Percentiles rank a stretch among this genome's conserved stretches.
Conservation (phyloP, 1,140 invertebrate genomes). For the Cherax destructor region DNA sequence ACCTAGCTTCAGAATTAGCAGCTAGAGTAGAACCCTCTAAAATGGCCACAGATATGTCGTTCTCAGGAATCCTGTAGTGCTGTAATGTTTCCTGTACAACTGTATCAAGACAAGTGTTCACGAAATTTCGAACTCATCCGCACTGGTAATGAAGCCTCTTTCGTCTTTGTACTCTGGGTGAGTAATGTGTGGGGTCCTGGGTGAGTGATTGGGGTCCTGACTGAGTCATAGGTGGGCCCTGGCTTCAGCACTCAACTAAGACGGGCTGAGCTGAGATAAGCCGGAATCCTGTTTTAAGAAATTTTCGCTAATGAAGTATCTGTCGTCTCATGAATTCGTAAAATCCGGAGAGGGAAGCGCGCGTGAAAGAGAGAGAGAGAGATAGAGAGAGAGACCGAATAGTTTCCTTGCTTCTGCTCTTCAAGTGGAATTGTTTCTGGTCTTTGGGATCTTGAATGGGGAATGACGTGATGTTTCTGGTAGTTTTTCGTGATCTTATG, state of each 20-base stretch:
- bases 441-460: neutral
- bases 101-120: too few relatives aligned
- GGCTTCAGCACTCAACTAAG: neutral
- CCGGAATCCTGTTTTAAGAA: slow-evolving; percentile 16
- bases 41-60: too few relatives aligned
- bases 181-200: too few relatives aligned
- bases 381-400: neutral
- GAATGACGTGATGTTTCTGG: neutral
- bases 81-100: too few relatives aligned
- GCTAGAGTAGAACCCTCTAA: too few relatives aligned
- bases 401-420: neutral
- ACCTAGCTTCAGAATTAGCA: too few relatives aligned
- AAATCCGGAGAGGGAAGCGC: neutral
- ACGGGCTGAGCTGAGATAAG: neutral
- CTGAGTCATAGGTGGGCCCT: too few relatives aligned
- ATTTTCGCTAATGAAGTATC: neutral
- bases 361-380: neutral
- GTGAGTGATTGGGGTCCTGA: too few relatives aligned
- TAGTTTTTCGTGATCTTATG: neutral
- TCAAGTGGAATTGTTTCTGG: neutral
- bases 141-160: too few relatives aligned
- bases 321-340: neutral
- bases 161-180: too few relatives aligned
- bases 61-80: too few relatives aligned
- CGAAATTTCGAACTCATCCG: too few relatives aligned